Evolutionary conservation across 1,140 invertebrate genomes (phyloP).

Genomic region (Goniozus legneri): DNA sequence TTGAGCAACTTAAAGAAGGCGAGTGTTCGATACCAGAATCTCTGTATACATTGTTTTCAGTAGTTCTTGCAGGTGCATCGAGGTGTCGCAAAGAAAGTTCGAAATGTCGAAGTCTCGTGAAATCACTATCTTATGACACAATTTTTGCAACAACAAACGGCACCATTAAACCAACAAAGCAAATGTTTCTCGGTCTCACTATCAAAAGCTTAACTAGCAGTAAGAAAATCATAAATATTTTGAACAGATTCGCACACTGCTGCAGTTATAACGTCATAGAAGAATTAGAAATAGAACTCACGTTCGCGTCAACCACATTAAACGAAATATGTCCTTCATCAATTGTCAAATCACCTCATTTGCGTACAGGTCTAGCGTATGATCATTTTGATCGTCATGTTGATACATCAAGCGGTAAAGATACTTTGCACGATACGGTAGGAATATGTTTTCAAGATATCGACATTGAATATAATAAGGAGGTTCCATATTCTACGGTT

Average conservation of each 20-base stretch:
- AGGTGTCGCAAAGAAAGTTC: too few species aligned
- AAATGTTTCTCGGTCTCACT: background rate
- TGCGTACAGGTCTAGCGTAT: background rate
- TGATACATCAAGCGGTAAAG: background rate
- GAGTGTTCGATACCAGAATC: too few species aligned
- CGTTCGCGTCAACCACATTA: background rate
- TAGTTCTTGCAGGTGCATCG: too few species aligned
- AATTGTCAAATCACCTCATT: background rate
- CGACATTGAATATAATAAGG: too few species aligned
- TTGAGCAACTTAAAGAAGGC: too few species aligned
- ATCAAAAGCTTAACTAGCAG: constrained; percentile 6
- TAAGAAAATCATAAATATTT: constrained; percentile 3
- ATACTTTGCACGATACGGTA: background rate
- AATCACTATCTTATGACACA: too few species aligned
- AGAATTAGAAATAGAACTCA: background rate
- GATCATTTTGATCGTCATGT: background rate
- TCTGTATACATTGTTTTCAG: too few species aligned
- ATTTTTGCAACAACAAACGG: too few species aligned
- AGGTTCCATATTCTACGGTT: too few species aligned
- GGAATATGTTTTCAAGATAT: background rate
- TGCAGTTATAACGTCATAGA: background rate
- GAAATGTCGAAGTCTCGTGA: too few species aligned
- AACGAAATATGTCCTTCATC: background rate
- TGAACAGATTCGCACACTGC: constrained; percentile 2
- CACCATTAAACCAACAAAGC: constrained; percentile 4